A percentile compares a stretch with the other conserved stretches of the same genome.
Conservation (phyloP, 2,888 invertebrate genomes). For the Campoplex nolae region DNA sequence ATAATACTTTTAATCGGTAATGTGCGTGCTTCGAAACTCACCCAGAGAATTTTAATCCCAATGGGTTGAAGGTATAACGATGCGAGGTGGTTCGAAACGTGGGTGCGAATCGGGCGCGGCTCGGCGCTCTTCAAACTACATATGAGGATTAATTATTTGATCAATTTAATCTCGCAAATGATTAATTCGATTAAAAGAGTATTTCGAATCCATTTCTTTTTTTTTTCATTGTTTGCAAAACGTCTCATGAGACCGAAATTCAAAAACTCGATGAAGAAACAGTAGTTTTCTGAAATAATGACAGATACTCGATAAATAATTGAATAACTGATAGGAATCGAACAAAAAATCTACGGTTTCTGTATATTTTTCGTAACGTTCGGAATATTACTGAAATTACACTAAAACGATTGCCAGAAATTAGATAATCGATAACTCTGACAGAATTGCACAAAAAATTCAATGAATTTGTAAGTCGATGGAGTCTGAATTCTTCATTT, state of each 20-base stretch:
- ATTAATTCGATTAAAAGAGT: slow-evolving; percentile 23
- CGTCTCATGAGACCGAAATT: neutral
- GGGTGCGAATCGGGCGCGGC: slow-evolving; percentile 68
- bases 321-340: neutral
- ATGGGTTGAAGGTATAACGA: slow-evolving; percentile 7
- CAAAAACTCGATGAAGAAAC: neutral
- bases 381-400: neutral
- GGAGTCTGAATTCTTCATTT: neutral
- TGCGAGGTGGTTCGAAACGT: slow-evolving; percentile 42
- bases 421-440: neutral
- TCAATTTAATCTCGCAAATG: neutral
- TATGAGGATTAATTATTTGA: slow-evolving; percentile 18
- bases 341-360: neutral
- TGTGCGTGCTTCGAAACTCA: slow-evolving; percentile 68
- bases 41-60: slow-evolving; percentile 10
- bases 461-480: no score
- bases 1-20: slow-evolving; percentile 65
- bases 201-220: neutral
- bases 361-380: neutral
- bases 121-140: slow-evolving; percentile 15
- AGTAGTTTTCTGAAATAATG: neutral
- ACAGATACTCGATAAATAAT: neutral
- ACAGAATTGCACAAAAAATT: no score
- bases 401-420: neutral
- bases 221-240: neutral